Conservation (phyloP, 1,140 invertebrate genomes). For the Chlorops oryzae region DNA sequence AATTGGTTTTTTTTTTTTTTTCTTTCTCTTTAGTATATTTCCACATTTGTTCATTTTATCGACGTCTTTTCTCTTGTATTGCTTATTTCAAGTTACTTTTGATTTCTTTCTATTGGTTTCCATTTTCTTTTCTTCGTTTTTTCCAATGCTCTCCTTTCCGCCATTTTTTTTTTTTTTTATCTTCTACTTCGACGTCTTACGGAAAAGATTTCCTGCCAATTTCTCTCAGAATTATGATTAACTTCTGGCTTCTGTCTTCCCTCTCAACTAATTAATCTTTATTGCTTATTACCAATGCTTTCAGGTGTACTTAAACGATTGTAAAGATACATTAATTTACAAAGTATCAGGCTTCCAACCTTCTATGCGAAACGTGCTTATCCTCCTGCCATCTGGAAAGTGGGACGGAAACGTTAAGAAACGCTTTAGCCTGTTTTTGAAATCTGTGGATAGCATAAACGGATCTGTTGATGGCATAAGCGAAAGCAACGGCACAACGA, state of each 20-base stretch:
- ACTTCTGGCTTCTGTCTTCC: too few species aligned
- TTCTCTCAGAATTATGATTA: too few species aligned
- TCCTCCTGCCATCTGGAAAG: conserved; percentile 28
- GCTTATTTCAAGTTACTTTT: too few species aligned
- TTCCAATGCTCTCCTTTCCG: too few species aligned
- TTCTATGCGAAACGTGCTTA: conserved; percentile 30
- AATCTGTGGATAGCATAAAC: conserved; percentile 16
- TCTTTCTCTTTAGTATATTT: background rate
- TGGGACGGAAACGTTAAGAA: conserved; percentile 36
- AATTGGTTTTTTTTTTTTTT: background rate
- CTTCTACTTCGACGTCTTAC: too few species aligned
- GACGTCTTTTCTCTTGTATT: too few species aligned
- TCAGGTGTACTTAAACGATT: conserved; percentile 35
- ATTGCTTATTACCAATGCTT: background rate
- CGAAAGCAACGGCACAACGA: conserved; percentile 1
- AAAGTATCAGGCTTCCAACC: conserved; percentile 34
- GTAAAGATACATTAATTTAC: conserved; percentile 25
- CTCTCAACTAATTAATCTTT: background rate
- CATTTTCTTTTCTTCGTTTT: too few species aligned
- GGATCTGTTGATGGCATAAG: too few species aligned
- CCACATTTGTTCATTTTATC: background rate
- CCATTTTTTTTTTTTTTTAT: too few species aligned
- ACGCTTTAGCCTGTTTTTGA: conserved; percentile 33
- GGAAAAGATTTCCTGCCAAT: too few species aligned
- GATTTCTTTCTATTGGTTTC: too few species aligned